Base-by-base conservation (phyloP, 2,888 invertebrate species). In the Drosophila infuscata region DNA sequence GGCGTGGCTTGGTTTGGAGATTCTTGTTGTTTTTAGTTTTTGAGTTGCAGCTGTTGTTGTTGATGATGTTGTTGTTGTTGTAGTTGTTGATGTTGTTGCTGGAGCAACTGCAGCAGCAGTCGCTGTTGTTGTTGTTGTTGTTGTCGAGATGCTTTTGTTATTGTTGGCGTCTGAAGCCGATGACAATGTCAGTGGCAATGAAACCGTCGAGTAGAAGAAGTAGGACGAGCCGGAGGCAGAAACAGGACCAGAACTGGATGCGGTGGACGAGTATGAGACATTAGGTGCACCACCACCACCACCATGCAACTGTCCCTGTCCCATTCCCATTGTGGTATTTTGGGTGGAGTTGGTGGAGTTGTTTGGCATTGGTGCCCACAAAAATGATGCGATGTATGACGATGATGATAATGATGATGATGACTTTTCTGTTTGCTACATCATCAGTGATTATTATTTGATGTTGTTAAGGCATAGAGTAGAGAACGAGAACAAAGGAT, bases 311-410 rank as follows among this genome's bases (percentile, higher is more conserved):
- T 36, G 63, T 33, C 33, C 30, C 3, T 36, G 36, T 36, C 48
- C 48, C 29, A 51, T 54, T 48, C 35, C 61, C 60, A 51, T 35
- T 56, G 71, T 66, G 36, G 57, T 25, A 48, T 74, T 77, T 33
- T 20, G 59, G 49, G 56, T 54, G 52, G 56, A 64, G 35, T 30
- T 32, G 29, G 32, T 36, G 38, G 67, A 67, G 35, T 29, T 60
- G 53, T 76, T 81, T n/a, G 75, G 72, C 59, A 77, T 68, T 74
- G 89, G 80, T 62, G 88, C 76, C 87, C 87, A 87, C 73, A 87
- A 76, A 70, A 82, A 87, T 70, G 90, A 88, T 56, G 85, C 82
- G 66, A 86, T 68, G 48, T 76, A 79, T 76, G 86, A 79, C 41
- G 80, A 53, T 57, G 88, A 77, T 46, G 74, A 54, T 41, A 64